Percentiles rank a stretch among this genome's conserved stretches.
Evolutionary conservation across 2,888 invertebrate genomes (phyloP).

Genomic region (Operophtera brumata): DNA sequence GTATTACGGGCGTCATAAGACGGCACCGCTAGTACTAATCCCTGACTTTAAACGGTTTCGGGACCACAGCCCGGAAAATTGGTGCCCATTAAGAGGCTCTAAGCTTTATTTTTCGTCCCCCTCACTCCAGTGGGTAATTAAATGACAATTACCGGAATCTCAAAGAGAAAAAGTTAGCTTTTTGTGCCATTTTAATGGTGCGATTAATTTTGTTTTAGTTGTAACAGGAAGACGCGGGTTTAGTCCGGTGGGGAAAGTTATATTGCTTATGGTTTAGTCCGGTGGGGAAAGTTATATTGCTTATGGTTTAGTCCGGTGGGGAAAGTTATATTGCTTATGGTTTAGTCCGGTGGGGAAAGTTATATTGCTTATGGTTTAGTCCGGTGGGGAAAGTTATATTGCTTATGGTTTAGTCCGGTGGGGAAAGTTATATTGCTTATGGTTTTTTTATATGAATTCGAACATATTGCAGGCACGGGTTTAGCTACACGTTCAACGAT

Average conservation of each 20-base stretch:
- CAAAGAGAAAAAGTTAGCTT: conserved; percentile 43
- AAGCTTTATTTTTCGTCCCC: conserved; percentile 56
- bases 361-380: too few relatives aligned
- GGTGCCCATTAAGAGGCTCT: conserved; percentile 58
- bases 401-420: too few relatives aligned
- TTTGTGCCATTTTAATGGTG: conserved; percentile 42
- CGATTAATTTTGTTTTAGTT: conserved; percentile 32
- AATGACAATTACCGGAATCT: conserved; percentile 71
- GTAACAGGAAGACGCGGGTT: conserved; percentile 11
- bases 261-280: too few relatives aligned
- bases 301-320: too few relatives aligned
- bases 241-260: conserved; percentile 4
- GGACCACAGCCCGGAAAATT: conserved; percentile 59
- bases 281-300: too few relatives aligned
- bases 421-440: too few relatives aligned
- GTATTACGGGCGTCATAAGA: neutral
- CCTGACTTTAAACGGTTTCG: conserved; percentile 42
- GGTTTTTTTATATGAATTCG: too few relatives aligned
- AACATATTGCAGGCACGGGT: too few relatives aligned
- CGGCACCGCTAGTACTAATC: neutral
- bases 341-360: too few relatives aligned
- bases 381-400: too few relatives aligned
- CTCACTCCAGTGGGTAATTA: conserved; percentile 61
- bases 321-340: too few relatives aligned
- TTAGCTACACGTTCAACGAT: too few relatives aligned